phyloP scores from a whole-genome alignment of 2,113 vertebrate species.

The Lagopus muta region DNA sequence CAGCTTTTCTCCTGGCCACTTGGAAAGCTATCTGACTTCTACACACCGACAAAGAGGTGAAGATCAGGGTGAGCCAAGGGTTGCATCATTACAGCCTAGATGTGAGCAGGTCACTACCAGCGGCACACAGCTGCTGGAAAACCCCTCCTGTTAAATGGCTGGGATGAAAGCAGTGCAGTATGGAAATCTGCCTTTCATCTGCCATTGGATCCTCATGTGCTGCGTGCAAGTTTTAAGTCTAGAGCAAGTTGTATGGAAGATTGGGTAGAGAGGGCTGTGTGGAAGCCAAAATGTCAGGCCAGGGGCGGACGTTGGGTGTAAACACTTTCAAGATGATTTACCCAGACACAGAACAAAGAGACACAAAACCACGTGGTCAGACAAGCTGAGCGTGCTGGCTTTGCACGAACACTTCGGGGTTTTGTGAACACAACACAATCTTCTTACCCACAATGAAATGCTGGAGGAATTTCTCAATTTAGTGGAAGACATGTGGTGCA shows the following conservation, averaged over 20 bases:
- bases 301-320: fast-evolving
- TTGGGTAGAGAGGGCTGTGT: not conserved
- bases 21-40: not conserved
- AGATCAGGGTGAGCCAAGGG: not conserved
- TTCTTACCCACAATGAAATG: not conserved
- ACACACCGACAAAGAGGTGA: not conserved
- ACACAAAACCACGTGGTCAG: not conserved
- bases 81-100: not conserved
- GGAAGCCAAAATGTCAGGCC: not conserved
- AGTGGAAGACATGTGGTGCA: not conserved
- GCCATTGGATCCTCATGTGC: not conserved
- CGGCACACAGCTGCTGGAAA: not conserved
- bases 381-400: not conserved
- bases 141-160: not conserved
- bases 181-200: not conserved
- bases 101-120: not conserved
- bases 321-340: not conserved
- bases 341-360: not conserved
- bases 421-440: not conserved
- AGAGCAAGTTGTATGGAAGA: not conserved
- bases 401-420: not conserved
- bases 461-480: not conserved
- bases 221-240: not conserved
- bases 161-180: not conserved
- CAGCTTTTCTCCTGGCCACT: not conserved